Evolutionary conservation across 1,140 invertebrate species (phyloP), one percentile per base, ranked within the genome.

Genomic region (Drosophila mojavensis): DNA sequence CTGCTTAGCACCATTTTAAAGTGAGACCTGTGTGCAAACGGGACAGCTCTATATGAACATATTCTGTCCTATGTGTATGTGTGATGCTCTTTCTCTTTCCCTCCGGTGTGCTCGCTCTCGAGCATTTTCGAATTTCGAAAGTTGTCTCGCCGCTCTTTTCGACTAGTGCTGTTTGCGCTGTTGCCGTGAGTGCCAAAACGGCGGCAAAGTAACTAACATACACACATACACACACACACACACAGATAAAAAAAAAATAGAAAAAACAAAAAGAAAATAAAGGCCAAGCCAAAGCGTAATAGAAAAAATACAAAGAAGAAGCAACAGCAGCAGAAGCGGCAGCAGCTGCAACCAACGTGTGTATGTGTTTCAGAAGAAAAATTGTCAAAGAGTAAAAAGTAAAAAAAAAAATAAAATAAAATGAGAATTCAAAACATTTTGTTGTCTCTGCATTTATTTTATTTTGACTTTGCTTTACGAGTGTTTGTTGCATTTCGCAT

Each of bases 171-270:
- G 56, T 84, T 79, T 60, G 68, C 55, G 81, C 81, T 84, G 81
- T 83, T 80, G 80, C 75, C 68, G 69, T 74, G 84, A 86, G 75
- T 88, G 83, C 76, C 76, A 86, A 86, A 86, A 86, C 83, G 84
- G 82, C 82, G 84, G 83, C 83, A 88, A 83, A 88, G 82, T 86
- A 88, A 88, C 76, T 83, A 74, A 72, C 75, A 54, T 56, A 67
- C 55, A 61, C 15, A 72, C 75, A 54, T 56, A 67, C 55, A 61
- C 15, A 60, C 28, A 56, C 24, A 68, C 17, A 68, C 61, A 61
- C 65, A 66, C 41, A 55, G 43, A 75, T 58, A 80, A 43, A 39
- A 70, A 63, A 78, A 81, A 64, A 66, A 36, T 61, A 78, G 45
- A 69, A 63, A 78, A 81, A 63, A 66, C 43, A 67, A 78, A 82